Percentiles rank a stretch among this genome's conserved stretches.
Conservation (phyloP, 2,113 vertebrate species). For the Australoheros scitulus region DNA sequence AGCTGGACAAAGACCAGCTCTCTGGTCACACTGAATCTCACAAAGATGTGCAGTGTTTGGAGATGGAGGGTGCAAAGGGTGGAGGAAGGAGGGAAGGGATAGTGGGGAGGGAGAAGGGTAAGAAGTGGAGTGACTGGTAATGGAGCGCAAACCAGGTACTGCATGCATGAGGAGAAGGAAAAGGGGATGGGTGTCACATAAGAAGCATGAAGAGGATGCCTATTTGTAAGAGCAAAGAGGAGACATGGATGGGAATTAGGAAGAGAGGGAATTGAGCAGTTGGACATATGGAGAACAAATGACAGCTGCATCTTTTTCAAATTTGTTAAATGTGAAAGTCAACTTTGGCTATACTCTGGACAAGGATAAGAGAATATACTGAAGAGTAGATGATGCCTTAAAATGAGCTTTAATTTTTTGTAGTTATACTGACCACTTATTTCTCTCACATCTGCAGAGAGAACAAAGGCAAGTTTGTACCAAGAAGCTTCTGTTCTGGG, state of each 20-base stretch:
- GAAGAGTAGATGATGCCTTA: not conserved
- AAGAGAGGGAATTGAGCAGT: not conserved
- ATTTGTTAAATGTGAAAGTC: not conserved
- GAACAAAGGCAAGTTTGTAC: not conserved
- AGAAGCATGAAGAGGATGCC: not conserved
- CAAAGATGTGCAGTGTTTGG: constrained; percentile 73
- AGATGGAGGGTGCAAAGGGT: constrained; percentile 7
- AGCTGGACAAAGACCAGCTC: constrained; percentile 69
- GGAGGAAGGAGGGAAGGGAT: constrained; percentile 14
- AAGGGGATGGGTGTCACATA: not conserved
- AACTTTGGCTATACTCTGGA: not conserved
- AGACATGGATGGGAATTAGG: not conserved
- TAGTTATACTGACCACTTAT: not conserved
- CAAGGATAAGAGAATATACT: not conserved
- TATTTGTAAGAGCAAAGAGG: not conserved
- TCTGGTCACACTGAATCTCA: constrained; percentile 59
- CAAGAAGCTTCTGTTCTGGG: not conserved
- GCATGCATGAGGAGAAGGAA: not conserved
- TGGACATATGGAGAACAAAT: not conserved
- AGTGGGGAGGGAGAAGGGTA: not conserved
- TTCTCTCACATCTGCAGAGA: not conserved
- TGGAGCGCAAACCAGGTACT: constrained; percentile 5
- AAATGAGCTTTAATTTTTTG: not conserved
- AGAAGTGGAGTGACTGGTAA: constrained; percentile 14
- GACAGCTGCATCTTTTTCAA: not conserved